A percentile compares a stretch with the other conserved stretches of the same genome.
Conservation (phyloP, 2,888 invertebrate species). For the Laspeyria flexula region DNA sequence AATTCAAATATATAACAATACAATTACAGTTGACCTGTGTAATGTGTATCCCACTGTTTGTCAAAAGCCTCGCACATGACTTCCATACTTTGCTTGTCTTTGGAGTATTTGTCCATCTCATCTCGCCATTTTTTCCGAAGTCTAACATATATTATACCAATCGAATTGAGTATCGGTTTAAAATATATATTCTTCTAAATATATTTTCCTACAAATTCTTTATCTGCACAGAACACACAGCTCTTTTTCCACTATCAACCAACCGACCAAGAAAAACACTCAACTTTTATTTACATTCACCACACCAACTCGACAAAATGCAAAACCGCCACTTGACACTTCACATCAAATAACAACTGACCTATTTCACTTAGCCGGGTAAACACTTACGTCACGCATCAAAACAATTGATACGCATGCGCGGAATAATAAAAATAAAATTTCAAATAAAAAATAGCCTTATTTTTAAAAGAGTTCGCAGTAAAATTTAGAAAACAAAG, state of each 20-base stretch:
- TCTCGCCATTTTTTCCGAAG: too few species aligned
- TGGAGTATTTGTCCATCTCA: too few species aligned
- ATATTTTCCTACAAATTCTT: too few species aligned
- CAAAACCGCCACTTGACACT: slow-evolving; percentile 14
- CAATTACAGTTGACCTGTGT: too few species aligned
- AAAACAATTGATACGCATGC: slow-evolving; percentile 42
- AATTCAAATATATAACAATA: too few species aligned
- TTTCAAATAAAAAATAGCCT: slow-evolving; percentile 45
- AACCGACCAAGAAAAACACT: slow-evolving; percentile 8
- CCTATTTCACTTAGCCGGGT: slow-evolving; percentile 41
- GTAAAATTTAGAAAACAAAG: background rate
- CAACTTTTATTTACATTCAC: slow-evolving; percentile 14
- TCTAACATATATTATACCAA: too few species aligned
- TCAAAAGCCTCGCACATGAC: too few species aligned
- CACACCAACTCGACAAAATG: slow-evolving; percentile 20
- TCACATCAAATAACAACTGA: slow-evolving; percentile 27
- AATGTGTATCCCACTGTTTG: too few species aligned
- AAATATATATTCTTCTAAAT: background rate
- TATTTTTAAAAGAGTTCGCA: too few species aligned
- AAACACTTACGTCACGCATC: slow-evolving; percentile 42
- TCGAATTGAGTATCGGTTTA: too few species aligned
- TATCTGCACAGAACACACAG: background rate
- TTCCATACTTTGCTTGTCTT: too few species aligned
- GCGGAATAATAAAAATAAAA: slow-evolving; percentile 31
- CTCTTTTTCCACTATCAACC: background rate